A percentile compares a stretch with the other conserved stretches of the same genome.
phyloP scores from a whole-genome alignment of 1,140 invertebrate genomes.

The Agrypnia vestita region DNA sequence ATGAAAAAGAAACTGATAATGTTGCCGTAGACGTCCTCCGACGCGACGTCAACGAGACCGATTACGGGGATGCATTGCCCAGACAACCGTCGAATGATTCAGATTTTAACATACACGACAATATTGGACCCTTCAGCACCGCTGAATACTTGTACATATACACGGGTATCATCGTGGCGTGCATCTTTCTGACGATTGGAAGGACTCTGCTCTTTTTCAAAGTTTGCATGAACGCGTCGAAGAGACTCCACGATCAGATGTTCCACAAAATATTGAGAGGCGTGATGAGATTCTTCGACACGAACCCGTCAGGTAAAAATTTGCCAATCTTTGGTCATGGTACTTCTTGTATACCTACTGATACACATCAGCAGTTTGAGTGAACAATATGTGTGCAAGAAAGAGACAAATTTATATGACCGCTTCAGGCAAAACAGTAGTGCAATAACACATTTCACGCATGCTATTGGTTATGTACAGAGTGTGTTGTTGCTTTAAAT shows the following conservation, averaged over 20 bases:
- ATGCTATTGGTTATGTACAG: too few relatives aligned
- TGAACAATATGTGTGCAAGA: too few relatives aligned
- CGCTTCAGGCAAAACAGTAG: too few relatives aligned
- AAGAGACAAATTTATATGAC: too few relatives aligned
- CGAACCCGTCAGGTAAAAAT: conserved; percentile 81
- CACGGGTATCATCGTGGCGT: conserved; percentile 67
- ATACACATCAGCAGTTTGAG: too few relatives aligned
- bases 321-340: too few relatives aligned
- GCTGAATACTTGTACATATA: conserved; percentile 70
- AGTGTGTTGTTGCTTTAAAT: too few relatives aligned
- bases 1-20: background rate
- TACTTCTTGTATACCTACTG: too few relatives aligned
- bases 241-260: conserved; percentile 87
- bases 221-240: conserved; percentile 87
- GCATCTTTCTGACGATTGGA: conserved; percentile 74
- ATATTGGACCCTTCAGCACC: conserved; percentile 69
- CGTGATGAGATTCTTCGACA: conserved; percentile 90
- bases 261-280: conserved; percentile 84
- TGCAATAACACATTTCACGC: too few relatives aligned
- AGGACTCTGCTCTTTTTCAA: conserved; percentile 83
- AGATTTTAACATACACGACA: conserved; percentile 66
- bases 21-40: background rate
- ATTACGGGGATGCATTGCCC: background rate
- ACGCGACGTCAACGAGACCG: background rate
- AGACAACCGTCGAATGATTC: background rate